Evolutionary conservation across 2,888 invertebrate genomes (phyloP).

Genomic region (Andrena bicolor): DNA sequence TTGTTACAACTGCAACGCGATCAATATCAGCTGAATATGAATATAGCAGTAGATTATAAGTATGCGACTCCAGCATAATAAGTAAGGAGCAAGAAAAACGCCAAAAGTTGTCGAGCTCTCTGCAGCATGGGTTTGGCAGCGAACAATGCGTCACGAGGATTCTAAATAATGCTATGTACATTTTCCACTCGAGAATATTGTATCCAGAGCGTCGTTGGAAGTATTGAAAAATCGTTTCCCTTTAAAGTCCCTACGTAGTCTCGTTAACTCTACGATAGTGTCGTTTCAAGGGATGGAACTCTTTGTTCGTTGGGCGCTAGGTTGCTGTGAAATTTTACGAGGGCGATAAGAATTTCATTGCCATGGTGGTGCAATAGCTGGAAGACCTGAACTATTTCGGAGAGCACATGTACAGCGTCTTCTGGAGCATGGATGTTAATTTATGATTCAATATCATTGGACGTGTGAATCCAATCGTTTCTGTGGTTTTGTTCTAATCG

Average conservation of each 20-base stretch:
- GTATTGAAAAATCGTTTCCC: neutral
- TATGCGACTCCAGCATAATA: neutral
- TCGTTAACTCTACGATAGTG: neutral
- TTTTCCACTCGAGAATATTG: neutral
- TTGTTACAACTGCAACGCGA: constrained; percentile 44
- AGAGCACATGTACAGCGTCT: too few species aligned
- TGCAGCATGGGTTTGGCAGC: neutral
- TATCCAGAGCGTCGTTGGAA: neutral
- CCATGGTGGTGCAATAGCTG: neutral
- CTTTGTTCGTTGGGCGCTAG: neutral
- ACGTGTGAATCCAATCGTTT: too few species aligned
- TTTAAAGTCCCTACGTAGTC: neutral
- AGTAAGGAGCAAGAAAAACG: constrained; percentile 1
- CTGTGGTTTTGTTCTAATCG: too few species aligned
- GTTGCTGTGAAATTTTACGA: neutral
- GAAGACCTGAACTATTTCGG: neutral
- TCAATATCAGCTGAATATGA: constrained; percentile 35
- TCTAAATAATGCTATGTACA: constrained; percentile 41
- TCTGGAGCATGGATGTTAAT: too few species aligned
- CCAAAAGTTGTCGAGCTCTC: neutral
- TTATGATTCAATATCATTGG: too few species aligned
- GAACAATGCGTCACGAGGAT: constrained; percentile 33
- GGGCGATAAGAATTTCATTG: neutral
- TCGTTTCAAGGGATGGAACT: neutral
- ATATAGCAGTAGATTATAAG: neutral